Evolutionary conservation across 2,113 vertebrate species (phyloP).

Genomic region (Channa maculata): DNA sequence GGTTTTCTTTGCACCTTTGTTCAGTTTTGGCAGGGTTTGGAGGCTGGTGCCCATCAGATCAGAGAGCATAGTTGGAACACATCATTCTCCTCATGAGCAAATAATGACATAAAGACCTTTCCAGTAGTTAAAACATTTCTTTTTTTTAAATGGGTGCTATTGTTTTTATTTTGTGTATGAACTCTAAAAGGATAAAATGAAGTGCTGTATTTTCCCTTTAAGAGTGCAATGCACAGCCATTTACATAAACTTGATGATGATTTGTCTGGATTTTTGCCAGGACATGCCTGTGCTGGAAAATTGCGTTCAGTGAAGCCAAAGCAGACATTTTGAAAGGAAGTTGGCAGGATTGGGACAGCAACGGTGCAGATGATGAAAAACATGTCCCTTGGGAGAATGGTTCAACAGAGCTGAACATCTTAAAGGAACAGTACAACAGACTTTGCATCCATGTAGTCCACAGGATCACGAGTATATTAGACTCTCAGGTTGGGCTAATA

Average conservation of each 20-base stretch:
- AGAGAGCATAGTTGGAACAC: background rate
- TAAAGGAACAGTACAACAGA: conserved; percentile 36
- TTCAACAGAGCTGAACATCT: conserved; percentile 46
- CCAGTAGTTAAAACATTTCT: background rate
- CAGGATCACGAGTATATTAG: background rate
- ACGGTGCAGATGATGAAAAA: conserved; percentile 67
- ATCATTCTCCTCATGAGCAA: background rate
- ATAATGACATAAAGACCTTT: background rate
- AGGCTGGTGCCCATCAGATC: background rate
- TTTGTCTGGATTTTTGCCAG: conserved; percentile 1
- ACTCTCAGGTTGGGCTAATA: background rate
- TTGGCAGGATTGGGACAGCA: conserved; percentile 50
- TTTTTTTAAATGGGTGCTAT: background rate
- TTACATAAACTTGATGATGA: conserved; percentile 3
- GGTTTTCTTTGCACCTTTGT: too few species aligned
- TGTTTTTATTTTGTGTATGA: background rate
- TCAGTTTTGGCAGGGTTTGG: too few species aligned
- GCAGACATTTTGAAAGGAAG: conserved; percentile 68
- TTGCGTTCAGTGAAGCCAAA: conserved; percentile 36
- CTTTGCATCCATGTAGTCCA: background rate
- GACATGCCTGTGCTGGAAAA: conserved; percentile 45
- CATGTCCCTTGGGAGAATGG: conserved; percentile 43
- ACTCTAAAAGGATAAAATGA: background rate
- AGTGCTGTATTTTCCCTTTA: background rate
- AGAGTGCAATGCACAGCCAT: background rate